Evolutionary conservation across 2,888 invertebrate genomes (phyloP).

Genomic region (Standfussiana lucernea): DNA sequence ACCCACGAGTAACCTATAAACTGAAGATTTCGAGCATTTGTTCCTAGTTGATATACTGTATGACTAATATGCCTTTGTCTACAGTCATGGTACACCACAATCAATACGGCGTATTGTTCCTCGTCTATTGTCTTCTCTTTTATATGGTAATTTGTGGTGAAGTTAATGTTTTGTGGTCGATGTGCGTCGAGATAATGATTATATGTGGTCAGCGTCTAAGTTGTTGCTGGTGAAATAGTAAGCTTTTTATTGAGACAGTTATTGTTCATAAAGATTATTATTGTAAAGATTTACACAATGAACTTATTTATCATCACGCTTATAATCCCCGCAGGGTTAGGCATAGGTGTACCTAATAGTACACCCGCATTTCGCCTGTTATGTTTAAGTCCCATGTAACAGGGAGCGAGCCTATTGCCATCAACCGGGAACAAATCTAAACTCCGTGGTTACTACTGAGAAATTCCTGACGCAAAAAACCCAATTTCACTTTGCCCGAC

Average conservation of each 20-base stretch:
- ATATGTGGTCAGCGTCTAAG: constrained; percentile 41
- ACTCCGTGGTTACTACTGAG: too few species aligned
- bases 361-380: too few species aligned
- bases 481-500: too few species aligned
- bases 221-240: neutral
- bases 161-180: constrained; percentile 55
- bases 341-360: too few species aligned
- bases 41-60: neutral
- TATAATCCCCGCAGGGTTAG: too few species aligned
- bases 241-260: constrained; percentile 18
- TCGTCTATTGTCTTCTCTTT: constrained; percentile 49
- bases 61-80: neutral
- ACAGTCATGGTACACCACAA: constrained; percentile 39
- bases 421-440: too few species aligned
- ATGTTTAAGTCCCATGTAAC: too few species aligned
- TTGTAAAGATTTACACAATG: neutral
- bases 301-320: neutral
- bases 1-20: neutral
- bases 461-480: too few species aligned
- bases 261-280: neutral
- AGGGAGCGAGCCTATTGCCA: too few species aligned
- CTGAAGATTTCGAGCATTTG: neutral
- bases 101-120: constrained; percentile 54
- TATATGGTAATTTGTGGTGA: constrained; percentile 46
- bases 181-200: constrained; percentile 26